Percentiles rank a stretch among this genome's conserved stretches.
Evolutionary conservation across 2,797 vertebrate species (phyloP).

Genomic region (Chiloscyllium punctatum): DNA sequence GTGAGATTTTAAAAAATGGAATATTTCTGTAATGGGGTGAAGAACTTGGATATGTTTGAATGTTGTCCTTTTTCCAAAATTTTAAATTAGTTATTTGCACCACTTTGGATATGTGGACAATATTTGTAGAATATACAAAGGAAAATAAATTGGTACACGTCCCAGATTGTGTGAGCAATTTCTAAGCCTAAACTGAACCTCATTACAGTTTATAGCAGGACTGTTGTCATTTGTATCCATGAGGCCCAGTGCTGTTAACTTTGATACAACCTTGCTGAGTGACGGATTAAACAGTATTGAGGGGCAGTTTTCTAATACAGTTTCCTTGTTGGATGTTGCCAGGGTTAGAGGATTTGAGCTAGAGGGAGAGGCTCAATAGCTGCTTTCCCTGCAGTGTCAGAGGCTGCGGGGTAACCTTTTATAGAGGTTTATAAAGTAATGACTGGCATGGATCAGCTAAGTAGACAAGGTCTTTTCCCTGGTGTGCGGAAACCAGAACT

Average conservation of each 20-base stretch:
- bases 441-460: too few species aligned
- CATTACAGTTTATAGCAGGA: background rate
- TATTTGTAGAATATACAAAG: background rate
- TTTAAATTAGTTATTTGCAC: background rate
- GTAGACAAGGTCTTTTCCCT: too few species aligned
- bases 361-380: too few species aligned
- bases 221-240: background rate
- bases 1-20: background rate
- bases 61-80: background rate
- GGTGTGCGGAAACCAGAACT: too few species aligned
- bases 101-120: background rate
- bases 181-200: background rate
- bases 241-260: background rate
- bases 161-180: background rate
- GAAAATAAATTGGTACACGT: background rate
- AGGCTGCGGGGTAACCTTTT: too few species aligned
- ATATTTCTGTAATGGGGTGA: background rate
- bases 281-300: background rate
- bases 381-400: too few species aligned
- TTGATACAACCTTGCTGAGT: background rate
- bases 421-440: too few species aligned
- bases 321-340: background rate
- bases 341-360: too few species aligned
- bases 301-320: background rate
- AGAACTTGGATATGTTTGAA: background rate